Evolutionary conservation across 2,888 invertebrate species (phyloP).

Genomic region (Eupithecia insigniata): DNA sequence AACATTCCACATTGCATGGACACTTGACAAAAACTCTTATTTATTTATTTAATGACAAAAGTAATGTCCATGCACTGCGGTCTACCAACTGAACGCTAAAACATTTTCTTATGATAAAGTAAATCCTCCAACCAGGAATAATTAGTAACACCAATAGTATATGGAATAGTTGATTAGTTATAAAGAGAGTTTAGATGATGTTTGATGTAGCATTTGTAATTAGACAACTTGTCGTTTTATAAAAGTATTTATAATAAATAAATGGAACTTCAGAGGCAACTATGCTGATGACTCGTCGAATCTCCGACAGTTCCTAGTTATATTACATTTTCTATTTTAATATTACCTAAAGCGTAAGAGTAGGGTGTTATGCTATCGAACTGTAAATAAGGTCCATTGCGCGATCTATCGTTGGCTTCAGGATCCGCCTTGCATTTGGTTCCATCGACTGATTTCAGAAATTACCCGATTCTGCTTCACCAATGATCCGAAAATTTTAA

Average conservation of each 20-base stretch:
- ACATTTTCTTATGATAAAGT: conserved; percentile 63
- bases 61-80: conserved; percentile 44
- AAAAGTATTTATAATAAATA: conserved; percentile 54
- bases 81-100: conserved; percentile 41
- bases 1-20: conserved; percentile 45
- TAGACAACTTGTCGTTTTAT: conserved; percentile 74
- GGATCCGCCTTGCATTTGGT: conserved; percentile 54
- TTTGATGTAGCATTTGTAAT: conserved; percentile 80
- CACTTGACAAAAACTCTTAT: conserved; percentile 31
- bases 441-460: conserved; percentile 55
- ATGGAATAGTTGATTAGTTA: conserved; percentile 69
- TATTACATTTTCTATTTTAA: conserved; percentile 83
- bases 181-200: conserved; percentile 72
- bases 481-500: conserved; percentile 56
- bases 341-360: conserved; percentile 71
- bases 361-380: conserved; percentile 68
- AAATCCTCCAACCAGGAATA: conserved; percentile 60
- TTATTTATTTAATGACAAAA: conserved; percentile 42
- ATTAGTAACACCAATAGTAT: conserved; percentile 79
- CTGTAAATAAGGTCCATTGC: conserved; percentile 66
- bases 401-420: conserved; percentile 52
- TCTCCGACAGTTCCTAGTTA: conserved; percentile 75
- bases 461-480: conserved; percentile 45
- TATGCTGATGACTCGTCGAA: conserved; percentile 68
- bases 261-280: conserved; percentile 60